phyloP scores from a whole-genome alignment of 2,888 invertebrate genomes.

The Synanthedon andrenaeformis region DNA sequence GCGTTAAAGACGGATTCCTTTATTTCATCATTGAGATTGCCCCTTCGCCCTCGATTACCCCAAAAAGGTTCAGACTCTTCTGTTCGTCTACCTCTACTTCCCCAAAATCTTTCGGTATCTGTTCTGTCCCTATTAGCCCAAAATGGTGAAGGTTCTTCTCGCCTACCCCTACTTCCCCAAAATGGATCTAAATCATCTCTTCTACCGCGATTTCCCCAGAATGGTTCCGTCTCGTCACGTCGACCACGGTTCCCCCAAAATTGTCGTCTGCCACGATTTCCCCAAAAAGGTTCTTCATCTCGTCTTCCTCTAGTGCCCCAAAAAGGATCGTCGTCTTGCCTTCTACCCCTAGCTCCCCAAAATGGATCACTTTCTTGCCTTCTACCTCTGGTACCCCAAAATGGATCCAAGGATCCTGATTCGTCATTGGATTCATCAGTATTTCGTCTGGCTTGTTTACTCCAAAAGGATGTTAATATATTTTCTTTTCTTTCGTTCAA shows the following conservation, averaged over 20 bases:
- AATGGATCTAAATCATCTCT: constrained; percentile 24
- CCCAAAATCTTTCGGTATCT: constrained; percentile 10
- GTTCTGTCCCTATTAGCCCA: constrained; percentile 17
- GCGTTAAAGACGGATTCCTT: constrained; percentile 32
- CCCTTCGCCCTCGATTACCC: constrained; percentile 22
- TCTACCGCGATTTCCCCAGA: constrained; percentile 48
- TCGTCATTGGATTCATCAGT: constrained; percentile 16
- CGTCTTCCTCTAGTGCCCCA: constrained; percentile 23
- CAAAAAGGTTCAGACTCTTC: constrained; percentile 19
- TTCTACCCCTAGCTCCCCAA: constrained; percentile 24
- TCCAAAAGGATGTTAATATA: constrained; percentile 37
- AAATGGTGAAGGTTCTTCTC: constrained; percentile 18
- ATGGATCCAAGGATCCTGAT: constrained; percentile 15
- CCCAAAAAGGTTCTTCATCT: constrained; percentile 19
- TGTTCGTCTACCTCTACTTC: constrained; percentile 7
- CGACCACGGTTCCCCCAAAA: constrained; percentile 32
- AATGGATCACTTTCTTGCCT: constrained; percentile 16
- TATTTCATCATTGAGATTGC: constrained; percentile 16
- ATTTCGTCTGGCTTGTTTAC: constrained; percentile 25
- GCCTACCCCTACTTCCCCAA: constrained; percentile 25
- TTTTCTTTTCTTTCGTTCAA: constrained; percentile 21
- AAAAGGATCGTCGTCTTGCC: constrained; percentile 20
- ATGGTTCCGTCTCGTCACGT: constrained; percentile 24
- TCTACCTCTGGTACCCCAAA: constrained; percentile 31
- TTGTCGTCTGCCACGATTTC: constrained; percentile 24